phyloP scores from a whole-genome alignment of 2,113 vertebrate genomes.

The Phoxinus phoxinus region DNA sequence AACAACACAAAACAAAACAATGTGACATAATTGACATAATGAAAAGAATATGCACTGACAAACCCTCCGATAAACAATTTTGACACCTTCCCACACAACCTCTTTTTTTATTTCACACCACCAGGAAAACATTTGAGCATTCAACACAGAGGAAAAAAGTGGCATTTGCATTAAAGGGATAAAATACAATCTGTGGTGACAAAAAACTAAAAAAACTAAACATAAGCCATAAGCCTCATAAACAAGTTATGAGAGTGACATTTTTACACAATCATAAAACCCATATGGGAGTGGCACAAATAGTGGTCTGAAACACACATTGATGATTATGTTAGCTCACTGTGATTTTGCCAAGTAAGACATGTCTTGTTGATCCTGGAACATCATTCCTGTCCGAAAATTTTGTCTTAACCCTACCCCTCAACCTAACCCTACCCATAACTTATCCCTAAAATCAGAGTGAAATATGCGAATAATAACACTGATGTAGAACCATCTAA shows the following conservation, averaged over 20 bases:
- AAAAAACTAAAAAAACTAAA: not conserved
- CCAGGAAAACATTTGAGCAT: slow-evolving; percentile 39
- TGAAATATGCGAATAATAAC: too few species aligned
- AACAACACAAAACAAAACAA: not conserved
- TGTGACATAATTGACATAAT: slow-evolving; percentile 39
- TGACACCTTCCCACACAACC: slow-evolving; percentile 58
- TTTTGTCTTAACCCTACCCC: too few species aligned
- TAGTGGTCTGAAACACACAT: slow-evolving; percentile 3
- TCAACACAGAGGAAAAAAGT: slow-evolving; percentile 44
- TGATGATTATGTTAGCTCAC: not conserved
- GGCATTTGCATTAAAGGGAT: slow-evolving; percentile 34
- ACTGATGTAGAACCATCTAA: too few species aligned
- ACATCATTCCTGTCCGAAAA: too few species aligned
- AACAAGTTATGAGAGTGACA: slow-evolving; percentile 4
- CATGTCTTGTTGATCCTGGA: too few species aligned
- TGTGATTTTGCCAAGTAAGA: too few species aligned
- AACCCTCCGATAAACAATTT: slow-evolving; percentile 49
- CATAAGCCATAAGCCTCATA: not conserved
- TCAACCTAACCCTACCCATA: too few species aligned
- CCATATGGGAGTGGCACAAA: not conserved
- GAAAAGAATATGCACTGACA: slow-evolving; percentile 43
- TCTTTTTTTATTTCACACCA: slow-evolving; percentile 36
- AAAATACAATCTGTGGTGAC: slow-evolving; percentile 1
- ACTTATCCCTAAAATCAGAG: too few species aligned
- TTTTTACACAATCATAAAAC: not conserved